Evolutionary conservation across 2,113 vertebrate species (phyloP).

Genomic region (Actinemys pallida): DNA sequence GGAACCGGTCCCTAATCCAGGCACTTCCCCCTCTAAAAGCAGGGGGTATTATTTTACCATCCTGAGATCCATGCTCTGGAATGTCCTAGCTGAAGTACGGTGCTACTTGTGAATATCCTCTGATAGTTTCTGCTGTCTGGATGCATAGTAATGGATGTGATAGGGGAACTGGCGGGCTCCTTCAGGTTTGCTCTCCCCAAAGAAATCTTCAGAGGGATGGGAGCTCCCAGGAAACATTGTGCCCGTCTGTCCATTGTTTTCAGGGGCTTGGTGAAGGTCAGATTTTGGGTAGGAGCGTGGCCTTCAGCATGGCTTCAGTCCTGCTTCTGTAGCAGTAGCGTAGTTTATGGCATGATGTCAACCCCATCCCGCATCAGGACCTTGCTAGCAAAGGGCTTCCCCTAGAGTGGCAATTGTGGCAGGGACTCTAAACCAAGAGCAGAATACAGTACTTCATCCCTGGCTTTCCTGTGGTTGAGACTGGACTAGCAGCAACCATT

Average conservation of each 20-base stretch:
- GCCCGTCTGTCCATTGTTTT: not conserved
- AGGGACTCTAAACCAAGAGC: not conserved
- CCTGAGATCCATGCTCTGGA: not conserved
- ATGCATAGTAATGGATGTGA: not conserved
- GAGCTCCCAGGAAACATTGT: slow-evolving; percentile 44
- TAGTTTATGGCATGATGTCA: not conserved
- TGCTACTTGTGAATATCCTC: not conserved
- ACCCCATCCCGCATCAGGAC: not conserved
- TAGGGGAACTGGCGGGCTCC: slow-evolving; percentile 32
- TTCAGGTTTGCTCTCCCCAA: slow-evolving; percentile 18
- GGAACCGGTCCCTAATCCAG: not conserved
- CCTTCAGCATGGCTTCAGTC: not conserved
- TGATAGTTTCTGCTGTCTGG: slow-evolving; percentile 10
- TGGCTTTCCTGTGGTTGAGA: not conserved
- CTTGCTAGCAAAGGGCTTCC: not conserved
- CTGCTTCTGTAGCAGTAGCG: not conserved
- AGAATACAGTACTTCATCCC: not conserved
- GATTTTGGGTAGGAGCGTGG: not conserved
- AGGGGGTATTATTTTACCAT: not conserved
- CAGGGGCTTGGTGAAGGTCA: not conserved
- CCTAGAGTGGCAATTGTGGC: rapidly evolving
- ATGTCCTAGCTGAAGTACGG: slow-evolving; percentile 18
- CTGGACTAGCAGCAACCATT: not conserved
- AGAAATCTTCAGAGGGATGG: not conserved
- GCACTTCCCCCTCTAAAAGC: not conserved